Percentiles rank a stretch among this genome's conserved stretches.
These are phyloP conservation scores for Myrmecobius fasciatus DNA, from an alignment of 2,113 vertebrate species.

Conservation along the genomic window DNA sequence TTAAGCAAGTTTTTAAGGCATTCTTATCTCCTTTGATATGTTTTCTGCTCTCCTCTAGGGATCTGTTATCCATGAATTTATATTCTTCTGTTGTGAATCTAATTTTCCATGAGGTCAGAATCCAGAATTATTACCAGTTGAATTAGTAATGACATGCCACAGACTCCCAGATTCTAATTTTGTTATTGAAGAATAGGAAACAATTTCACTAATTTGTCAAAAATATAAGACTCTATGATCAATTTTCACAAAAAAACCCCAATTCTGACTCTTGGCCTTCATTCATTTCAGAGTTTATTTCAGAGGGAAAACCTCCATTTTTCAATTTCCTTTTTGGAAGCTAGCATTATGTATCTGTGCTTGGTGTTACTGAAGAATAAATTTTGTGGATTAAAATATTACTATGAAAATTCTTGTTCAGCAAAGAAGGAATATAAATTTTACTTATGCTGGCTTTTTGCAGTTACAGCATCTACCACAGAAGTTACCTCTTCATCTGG, in stretches of 20 bases:
- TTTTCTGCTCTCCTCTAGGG: too few relatives aligned
- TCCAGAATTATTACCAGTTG: too few relatives aligned
- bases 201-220: background rate
- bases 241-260: background rate
- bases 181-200: background rate
- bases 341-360: background rate
- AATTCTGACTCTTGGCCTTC: background rate
- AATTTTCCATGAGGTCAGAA: too few relatives aligned
- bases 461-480: conserved; percentile 46
- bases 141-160: too few relatives aligned
- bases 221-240: background rate
- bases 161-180: too few relatives aligned
- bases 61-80: too few relatives aligned
- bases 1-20: too few relatives aligned
- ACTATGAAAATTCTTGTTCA: background rate
- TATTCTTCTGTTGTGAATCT: too few relatives aligned
- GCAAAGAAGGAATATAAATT: background rate
- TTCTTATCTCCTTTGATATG: too few relatives aligned
- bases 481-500: conserved; percentile 33
- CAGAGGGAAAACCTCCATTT: background rate
- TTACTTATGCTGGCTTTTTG: conserved; percentile 24
- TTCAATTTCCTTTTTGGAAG: background rate
- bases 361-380: background rate
- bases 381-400: background rate
- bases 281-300: background rate